phyloP scores from a whole-genome alignment of 2,888 invertebrate genomes.

The Thymelicus sylvestris region DNA sequence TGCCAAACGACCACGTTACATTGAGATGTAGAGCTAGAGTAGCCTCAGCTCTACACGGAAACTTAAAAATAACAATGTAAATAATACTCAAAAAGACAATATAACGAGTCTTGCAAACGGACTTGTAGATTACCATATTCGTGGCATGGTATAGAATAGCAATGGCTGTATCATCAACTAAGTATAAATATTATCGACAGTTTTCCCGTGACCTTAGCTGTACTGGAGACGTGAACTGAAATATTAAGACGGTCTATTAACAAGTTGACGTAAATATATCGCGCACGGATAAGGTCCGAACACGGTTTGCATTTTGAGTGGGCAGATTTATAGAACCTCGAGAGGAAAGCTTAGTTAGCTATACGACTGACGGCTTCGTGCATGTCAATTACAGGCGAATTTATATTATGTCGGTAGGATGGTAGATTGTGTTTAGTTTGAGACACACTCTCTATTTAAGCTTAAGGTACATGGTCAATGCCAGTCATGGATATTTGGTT shows the following conservation, averaged over 20 bases:
- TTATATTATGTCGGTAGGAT: too few relatives aligned
- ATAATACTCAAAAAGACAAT: conserved; percentile 48
- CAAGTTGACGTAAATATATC: conserved; percentile 71
- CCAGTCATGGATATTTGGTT: too few relatives aligned
- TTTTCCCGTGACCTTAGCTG: conserved; percentile 71
- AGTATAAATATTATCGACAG: conserved; percentile 57
- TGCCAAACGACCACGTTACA: not conserved
- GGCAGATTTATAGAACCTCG: conserved; percentile 40
- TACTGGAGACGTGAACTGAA: conserved; percentile 70
- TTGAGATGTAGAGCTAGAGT: too few relatives aligned
- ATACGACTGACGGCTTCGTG: conserved; percentile 5
- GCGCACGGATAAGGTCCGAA: conserved; percentile 37
- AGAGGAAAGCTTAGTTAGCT: not conserved
- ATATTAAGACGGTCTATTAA: conserved; percentile 75
- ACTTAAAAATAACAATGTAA: conserved; percentile 16
- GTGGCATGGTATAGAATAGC: conserved; percentile 60
- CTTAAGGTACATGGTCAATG: too few relatives aligned
- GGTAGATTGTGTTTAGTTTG: too few relatives aligned
- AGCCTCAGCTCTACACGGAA: not conserved
- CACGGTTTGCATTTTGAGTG: conserved; percentile 43
- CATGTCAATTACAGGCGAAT: not conserved
- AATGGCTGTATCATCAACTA: conserved; percentile 59
- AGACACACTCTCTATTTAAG: too few relatives aligned
- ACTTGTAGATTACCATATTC: conserved; percentile 60
- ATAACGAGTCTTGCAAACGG: conserved; percentile 58